Percentiles rank a stretch among this genome's conserved stretches.
These are phyloP conservation scores for Trichomalopsis sarcophagae DNA, from an alignment of 1,140 invertebrate species.

Conservation along the genomic window DNA sequence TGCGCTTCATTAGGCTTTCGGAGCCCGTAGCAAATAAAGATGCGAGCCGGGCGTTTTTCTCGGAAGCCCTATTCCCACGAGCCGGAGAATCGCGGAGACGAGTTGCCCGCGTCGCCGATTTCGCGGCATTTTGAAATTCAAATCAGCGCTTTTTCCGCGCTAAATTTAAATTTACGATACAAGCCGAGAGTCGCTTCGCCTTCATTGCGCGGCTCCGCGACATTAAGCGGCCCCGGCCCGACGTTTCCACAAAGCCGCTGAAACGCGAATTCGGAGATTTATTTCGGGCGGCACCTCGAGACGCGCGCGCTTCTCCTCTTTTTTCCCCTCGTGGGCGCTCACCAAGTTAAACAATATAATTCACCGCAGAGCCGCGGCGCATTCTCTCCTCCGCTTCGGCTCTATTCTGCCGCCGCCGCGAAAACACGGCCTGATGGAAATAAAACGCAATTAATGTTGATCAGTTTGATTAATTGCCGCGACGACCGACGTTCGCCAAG, in stretches of 20 bases:
- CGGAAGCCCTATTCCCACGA: background rate
- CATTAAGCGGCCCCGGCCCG: constrained; percentile 33
- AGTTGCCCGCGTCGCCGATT: constrained; percentile 37
- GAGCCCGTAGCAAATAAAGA: no score
- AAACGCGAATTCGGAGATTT: constrained; percentile 47
- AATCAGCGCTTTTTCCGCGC: constrained; percentile 53
- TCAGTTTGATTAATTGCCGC: constrained; percentile 37
- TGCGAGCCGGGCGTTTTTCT: background rate
- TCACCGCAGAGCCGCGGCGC: background rate
- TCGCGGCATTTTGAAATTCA: constrained; percentile 61
- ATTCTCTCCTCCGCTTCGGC: background rate
- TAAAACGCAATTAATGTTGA: constrained; percentile 45
- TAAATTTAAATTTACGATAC: constrained; percentile 66
- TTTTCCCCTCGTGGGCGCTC: constrained; percentile 20
- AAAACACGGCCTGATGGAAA: constrained; percentile 26
- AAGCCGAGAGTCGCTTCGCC: constrained; percentile 36
- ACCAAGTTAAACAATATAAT: constrained; percentile 44
- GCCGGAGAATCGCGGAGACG: background rate
- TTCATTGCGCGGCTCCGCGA: constrained; percentile 43
- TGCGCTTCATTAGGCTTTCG: background rate
- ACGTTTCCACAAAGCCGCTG: constrained; percentile 52
- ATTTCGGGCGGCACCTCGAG: constrained; percentile 36
- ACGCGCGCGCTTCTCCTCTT: background rate
- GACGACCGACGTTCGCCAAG: constrained; percentile 5
- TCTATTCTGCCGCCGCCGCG: background rate